phyloP scores from a whole-genome alignment of 2,888 invertebrate species.

The Sympetrum striolatum region DNA sequence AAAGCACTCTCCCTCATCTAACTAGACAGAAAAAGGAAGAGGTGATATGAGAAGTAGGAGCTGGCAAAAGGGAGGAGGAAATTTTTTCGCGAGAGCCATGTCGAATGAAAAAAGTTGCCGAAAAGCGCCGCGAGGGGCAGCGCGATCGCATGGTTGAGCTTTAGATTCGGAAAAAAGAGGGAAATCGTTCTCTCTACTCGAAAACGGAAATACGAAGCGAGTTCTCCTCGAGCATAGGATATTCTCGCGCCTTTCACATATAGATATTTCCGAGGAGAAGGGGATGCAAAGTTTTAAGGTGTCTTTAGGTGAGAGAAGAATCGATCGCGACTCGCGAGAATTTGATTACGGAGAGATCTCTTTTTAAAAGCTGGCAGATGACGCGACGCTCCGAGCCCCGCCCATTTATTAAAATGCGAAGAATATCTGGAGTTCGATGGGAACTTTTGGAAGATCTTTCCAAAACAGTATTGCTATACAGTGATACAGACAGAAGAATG shows the following conservation, averaged over 20 bases:
- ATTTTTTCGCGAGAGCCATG: neutral
- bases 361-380: too few relatives aligned
- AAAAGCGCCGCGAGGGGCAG: neutral
- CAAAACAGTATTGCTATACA: neutral
- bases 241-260: neutral
- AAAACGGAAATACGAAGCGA: neutral
- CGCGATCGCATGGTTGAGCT: neutral
- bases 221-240: neutral
- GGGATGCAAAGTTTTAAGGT: too few relatives aligned
- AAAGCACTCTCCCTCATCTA: neutral
- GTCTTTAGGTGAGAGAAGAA: too few relatives aligned
- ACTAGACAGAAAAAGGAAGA: neutral
- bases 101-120: neutral
- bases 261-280: too few relatives aligned
- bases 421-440: neutral
- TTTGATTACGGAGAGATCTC: too few relatives aligned
- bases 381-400: too few relatives aligned
- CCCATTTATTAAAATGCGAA: too few relatives aligned
- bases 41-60: neutral
- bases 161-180: neutral
- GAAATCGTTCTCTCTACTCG: neutral
- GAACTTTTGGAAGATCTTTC: too few relatives aligned
- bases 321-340: too few relatives aligned
- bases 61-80: neutral
- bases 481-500: too few relatives aligned